phyloP scores from a whole-genome alignment of 2,113 vertebrate species.

The Pogona vitticeps region DNA sequence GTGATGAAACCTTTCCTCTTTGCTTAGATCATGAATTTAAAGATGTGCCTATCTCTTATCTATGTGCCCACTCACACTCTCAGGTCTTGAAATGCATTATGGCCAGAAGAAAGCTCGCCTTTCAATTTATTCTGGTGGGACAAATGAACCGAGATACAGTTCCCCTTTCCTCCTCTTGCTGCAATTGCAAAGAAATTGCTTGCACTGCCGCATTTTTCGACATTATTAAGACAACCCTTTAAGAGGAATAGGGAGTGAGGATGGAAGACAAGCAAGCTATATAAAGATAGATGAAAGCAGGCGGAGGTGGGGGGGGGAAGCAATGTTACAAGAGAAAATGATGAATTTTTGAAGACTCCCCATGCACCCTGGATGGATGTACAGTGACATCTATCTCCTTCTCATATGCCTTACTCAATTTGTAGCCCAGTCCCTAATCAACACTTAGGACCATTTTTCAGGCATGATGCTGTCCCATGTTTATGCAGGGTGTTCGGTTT shows the following conservation, averaged over 20 bases:
- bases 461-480: not conserved
- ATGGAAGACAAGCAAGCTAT: not conserved
- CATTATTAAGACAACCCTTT: constrained; percentile 21
- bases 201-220: constrained; percentile 1
- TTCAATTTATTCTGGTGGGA: constrained; percentile 27
- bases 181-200: constrained; percentile 32
- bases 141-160: constrained; percentile 43
- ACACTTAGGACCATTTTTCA: constrained; percentile 24
- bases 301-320: not conserved
- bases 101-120: constrained; percentile 17
- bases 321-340: not conserved
- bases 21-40: constrained; percentile 37
- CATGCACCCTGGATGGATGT: not conserved
- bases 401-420: not conserved
- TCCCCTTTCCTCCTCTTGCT: constrained; percentile 21
- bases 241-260: constrained; percentile 26
- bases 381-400: constrained; percentile 1
- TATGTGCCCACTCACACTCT: not conserved
- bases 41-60: not conserved
- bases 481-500: constrained; percentile 11
- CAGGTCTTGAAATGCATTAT: constrained; percentile 13
- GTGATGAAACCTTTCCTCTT: constrained; percentile 36
- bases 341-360: constrained; percentile 31
- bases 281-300: not conserved
- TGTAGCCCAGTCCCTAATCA: constrained; percentile 14